phyloP scores from a whole-genome alignment of 2,797 vertebrate genomes.

The Rhabdophis nuchalis region DNA sequence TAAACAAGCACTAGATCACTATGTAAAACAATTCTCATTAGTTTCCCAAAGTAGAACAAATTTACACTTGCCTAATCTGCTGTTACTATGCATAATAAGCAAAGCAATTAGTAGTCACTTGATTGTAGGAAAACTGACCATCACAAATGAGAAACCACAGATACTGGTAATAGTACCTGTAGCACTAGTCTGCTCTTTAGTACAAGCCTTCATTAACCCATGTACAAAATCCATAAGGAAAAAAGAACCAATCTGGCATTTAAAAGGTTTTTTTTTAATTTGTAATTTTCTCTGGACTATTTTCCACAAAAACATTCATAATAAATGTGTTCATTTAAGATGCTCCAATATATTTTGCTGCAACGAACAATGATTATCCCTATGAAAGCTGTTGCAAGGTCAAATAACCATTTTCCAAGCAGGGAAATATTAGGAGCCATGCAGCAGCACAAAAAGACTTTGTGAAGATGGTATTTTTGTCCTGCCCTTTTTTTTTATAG shows the following conservation, averaged over 20 bases:
- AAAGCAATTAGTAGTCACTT: neutral
- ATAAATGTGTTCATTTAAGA: neutral
- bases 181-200: neutral
- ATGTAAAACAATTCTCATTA: neutral
- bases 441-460: neutral
- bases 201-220: neutral
- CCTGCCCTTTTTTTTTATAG: neutral
- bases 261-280: neutral
- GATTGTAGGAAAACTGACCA: neutral
- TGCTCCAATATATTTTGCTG: neutral
- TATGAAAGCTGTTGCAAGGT: neutral
- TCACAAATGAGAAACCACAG: neutral
- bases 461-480: neutral
- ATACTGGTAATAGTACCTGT: neutral
- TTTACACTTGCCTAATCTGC: neutral
- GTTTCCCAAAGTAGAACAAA: neutral
- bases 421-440: neutral
- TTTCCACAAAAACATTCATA: neutral
- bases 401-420: neutral
- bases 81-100: neutral
- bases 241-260: neutral
- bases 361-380: neutral
- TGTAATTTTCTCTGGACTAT: neutral
- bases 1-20: neutral
- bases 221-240: neutral